Evolutionary conservation across 2,888 invertebrate species (phyloP), one percentile per base, ranked within the genome.

Genomic region (Protodeltote pygarga): DNA sequence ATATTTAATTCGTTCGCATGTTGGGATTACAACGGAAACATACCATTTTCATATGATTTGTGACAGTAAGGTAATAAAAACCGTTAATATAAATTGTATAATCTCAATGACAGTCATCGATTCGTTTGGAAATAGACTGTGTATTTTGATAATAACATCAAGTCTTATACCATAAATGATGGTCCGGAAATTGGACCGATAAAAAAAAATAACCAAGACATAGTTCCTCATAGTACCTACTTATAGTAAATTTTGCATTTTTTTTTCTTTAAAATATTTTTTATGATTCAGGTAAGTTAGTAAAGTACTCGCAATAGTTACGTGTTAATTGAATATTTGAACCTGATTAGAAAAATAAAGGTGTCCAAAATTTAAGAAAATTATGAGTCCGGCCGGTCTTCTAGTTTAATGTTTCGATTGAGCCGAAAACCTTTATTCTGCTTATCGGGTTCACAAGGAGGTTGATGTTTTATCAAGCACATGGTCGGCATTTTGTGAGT

Each of bases 201-300:
- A 77, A 74, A 83, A 71, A 70, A 77, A 76, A 81, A 81, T 84
- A 90, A 89, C 87, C 89, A 91, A 86, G 81, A 86, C 74, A 91
- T 89, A 92, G 92, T 92, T 92, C 92, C 92, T 92, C 85, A 89
- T 89, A 89, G 92, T 92, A 91, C 90, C 90, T 91, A 91, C 87
- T 86, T 83, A 89, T 89, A 90, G 89, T 87, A 89, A 89, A 87
- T 87, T 86, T 82, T 91, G 91, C 90, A 91, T 91, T 91, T 79
- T 75, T 28, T 85, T 65, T 65, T 88, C 82, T 86, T 87, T 82
- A 80, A 81, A 79, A 83, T 80, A 77, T 80, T 85, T 85, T 85
- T 81, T 84, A 85, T 85, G 82, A 69, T 85, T 88, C 86, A 81
- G 40, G 79, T 91, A 90, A 89, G 89, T 85, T 89, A 89, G 85